A percentile compares a stretch with the other conserved stretches of the same genome.
Conservation (phyloP, 2,888 invertebrate genomes). For the Branchellion lobata region DNA sequence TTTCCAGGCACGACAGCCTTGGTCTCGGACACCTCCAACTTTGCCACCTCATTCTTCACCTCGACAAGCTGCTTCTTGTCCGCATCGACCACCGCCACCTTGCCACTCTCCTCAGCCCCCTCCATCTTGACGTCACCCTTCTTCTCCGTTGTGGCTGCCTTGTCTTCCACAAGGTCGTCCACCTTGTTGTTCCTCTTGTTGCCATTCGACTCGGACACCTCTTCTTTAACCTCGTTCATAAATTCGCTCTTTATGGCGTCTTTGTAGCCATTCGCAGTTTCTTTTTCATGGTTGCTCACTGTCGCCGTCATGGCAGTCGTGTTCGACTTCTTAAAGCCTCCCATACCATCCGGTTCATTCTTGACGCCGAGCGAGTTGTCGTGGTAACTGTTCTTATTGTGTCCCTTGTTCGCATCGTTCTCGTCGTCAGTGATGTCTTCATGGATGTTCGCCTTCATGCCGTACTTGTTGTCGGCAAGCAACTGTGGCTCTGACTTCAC, state of each 20-base stretch:
- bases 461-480: slow-evolving; percentile 45
- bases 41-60: slow-evolving; percentile 4
- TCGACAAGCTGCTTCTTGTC: neutral
- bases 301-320: neutral
- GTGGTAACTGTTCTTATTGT: neutral
- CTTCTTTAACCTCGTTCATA: slow-evolving; percentile 19
- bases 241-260: slow-evolving; percentile 22
- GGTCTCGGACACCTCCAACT: neutral
- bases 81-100: neutral
- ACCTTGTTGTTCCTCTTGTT: neutral
- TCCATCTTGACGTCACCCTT: neutral
- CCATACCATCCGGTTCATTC: too few relatives aligned
- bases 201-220: neutral
- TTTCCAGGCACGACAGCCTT: neutral
- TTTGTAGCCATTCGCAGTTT: neutral
- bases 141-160: neutral
- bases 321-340: too few relatives aligned
- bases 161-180: neutral
- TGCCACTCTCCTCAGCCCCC: neutral
- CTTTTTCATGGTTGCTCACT: neutral
- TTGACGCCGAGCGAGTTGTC: neutral
- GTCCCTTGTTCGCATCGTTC: neutral
- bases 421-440: slow-evolving; percentile 47
- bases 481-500: slow-evolving; percentile 43
- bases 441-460: slow-evolving; percentile 28